phyloP scores from a whole-genome alignment of 2,888 invertebrate species.

The Pediacus dermestoides region DNA sequence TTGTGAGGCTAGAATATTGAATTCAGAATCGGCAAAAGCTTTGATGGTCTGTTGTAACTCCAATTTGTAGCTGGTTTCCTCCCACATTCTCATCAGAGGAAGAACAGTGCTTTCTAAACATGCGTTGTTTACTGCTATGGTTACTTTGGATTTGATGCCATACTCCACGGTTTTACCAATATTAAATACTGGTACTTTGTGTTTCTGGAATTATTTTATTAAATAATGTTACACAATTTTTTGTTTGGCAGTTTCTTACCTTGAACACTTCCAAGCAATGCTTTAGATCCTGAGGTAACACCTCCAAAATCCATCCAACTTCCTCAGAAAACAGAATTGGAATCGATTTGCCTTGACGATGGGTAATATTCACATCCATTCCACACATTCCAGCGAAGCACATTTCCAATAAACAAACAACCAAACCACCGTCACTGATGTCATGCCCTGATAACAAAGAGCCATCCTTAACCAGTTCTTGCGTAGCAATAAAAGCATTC shows the following conservation, averaged over 20 bases:
- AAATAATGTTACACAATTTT: slow-evolving; percentile 8
- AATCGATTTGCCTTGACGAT: slow-evolving; percentile 56
- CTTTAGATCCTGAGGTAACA: slow-evolving; percentile 54
- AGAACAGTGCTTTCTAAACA: slow-evolving; percentile 64
- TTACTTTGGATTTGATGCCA: slow-evolving; percentile 64
- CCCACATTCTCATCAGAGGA: slow-evolving; percentile 82
- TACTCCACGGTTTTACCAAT: slow-evolving; percentile 66
- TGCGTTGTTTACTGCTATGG: slow-evolving; percentile 58
- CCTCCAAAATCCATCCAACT: slow-evolving; percentile 80
- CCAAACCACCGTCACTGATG: slow-evolving; percentile 92
- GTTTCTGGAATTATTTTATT: slow-evolving; percentile 37
- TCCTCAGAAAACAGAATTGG: slow-evolving; percentile 81
- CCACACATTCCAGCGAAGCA: slow-evolving; percentile 90
- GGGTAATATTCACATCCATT: slow-evolving; percentile 61
- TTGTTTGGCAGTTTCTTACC: slow-evolving; percentile 26
- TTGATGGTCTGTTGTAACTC: slow-evolving; percentile 82
- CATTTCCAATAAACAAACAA: slow-evolving; percentile 91
- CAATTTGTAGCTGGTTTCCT: slow-evolving; percentile 88
- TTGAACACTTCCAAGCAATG: slow-evolving; percentile 62
- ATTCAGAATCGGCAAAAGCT: slow-evolving; percentile 77
- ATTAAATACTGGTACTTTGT: slow-evolving; percentile 60
- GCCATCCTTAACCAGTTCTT: slow-evolving; percentile 71
- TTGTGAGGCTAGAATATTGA: slow-evolving; percentile 63
- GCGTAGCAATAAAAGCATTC: slow-evolving; percentile 78
- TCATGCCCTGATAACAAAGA: slow-evolving; percentile 86